Conservation (phyloP, 2,797 vertebrate genomes). For the Acanthurus lineatus region DNA sequence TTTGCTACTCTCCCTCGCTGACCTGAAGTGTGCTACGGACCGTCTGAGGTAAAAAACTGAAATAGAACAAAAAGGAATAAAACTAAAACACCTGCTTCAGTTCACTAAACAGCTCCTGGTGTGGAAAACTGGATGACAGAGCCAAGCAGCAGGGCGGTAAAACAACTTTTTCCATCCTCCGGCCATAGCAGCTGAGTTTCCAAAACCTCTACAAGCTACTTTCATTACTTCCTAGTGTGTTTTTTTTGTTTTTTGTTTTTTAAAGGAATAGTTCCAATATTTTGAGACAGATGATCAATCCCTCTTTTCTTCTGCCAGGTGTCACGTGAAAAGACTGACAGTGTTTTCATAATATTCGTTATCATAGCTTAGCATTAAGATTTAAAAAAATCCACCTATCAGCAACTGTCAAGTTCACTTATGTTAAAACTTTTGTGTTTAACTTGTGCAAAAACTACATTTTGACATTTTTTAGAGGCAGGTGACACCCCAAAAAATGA, state of each 20-base stretch:
- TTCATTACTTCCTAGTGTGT: too few relatives aligned
- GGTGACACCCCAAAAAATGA: too few relatives aligned
- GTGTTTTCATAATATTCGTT: background rate
- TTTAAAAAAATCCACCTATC: background rate
- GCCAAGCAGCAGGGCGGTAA: constrained; percentile 19
- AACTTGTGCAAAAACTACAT: too few relatives aligned
- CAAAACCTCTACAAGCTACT: constrained; percentile 1
- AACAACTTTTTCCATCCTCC: background rate
- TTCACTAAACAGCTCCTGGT: constrained; percentile 4
- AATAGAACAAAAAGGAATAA: background rate
- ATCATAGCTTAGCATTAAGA: constrained; percentile 14
- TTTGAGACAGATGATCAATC: background rate
- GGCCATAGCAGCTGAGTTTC: background rate
- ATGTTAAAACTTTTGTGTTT: too few relatives aligned
- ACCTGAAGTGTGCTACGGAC: constrained; percentile 61
- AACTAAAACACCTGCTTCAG: background rate
- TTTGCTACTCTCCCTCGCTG: constrained; percentile 8
- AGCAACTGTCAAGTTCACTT: background rate
- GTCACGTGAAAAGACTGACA: too few relatives aligned
- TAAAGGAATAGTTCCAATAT: background rate
- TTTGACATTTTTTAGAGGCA: too few relatives aligned
- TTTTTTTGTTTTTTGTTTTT: background rate
- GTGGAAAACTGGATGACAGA: constrained; percentile 2
- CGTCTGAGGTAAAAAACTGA: constrained; percentile 58
- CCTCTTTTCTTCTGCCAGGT: background rate